phyloP scores from a whole-genome alignment of 2,113 vertebrate species.

The Galemys pyrenaicus region DNA sequence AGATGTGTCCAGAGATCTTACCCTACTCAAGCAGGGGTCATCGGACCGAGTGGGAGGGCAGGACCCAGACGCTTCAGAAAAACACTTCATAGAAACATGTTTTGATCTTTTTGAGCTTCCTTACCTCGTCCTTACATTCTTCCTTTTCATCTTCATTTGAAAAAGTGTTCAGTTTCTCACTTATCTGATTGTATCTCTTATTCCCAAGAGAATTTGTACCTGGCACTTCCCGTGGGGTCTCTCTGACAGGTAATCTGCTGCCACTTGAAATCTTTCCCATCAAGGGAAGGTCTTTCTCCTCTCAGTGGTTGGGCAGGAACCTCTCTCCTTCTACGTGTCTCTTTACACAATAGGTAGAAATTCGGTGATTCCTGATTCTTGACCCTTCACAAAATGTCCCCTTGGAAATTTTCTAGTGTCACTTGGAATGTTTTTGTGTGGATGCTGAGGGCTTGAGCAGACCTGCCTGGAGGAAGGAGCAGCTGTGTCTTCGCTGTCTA shows the following conservation, averaged over 20 bases:
- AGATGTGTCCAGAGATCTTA: rapidly evolving
- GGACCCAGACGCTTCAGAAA: background rate
- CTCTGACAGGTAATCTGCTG: background rate
- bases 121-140: background rate
- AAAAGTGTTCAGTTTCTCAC: background rate
- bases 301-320: background rate
- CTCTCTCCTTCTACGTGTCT: background rate
- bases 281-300: background rate
- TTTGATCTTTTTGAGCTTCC: background rate
- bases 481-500: background rate
- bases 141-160: background rate
- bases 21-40: background rate
- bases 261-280: background rate
- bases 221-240: background rate
- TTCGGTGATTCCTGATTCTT: background rate
- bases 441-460: background rate
- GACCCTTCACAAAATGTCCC: background rate
- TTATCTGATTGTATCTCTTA: background rate
- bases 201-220: background rate
- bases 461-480: background rate
- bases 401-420: background rate
- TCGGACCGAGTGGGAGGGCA: background rate
- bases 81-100: background rate
- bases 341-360: background rate
- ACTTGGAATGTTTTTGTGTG: background rate